Evolutionary conservation across 64 coral and sea anemone genomes (phyloP).

Genomic region (Pocillopora damicornis): DNA sequence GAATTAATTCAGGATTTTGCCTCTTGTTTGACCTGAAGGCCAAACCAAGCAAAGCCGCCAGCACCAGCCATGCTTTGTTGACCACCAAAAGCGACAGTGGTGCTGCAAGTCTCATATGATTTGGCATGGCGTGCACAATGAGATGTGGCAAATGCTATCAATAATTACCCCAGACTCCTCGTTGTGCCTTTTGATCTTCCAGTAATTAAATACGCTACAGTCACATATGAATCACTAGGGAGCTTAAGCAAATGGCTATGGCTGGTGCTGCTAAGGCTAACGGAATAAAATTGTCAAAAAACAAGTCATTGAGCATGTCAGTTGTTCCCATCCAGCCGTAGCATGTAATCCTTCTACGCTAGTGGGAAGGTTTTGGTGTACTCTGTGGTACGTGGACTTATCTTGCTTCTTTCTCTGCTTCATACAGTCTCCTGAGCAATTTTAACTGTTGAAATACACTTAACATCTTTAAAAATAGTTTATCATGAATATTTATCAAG

Average conservation of each 20-base stretch:
- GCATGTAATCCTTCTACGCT: no score
- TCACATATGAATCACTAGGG: background rate
- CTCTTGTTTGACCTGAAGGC: no score
- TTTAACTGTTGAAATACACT: conserved; percentile 27
- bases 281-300: background rate
- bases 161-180: no score
- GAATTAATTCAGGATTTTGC: no score
- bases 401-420: conserved; percentile 23
- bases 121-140: no score
- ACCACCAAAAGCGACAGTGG: no score
- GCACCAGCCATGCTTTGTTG: no score
- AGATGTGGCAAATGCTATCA: no score
- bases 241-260: background rate
- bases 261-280: background rate
- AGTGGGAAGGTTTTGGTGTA: background rate
- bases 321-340: background rate
- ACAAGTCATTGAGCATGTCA: background rate
- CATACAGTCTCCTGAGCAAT: conserved; percentile 30
- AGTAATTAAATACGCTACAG: no score
- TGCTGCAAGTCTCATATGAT: no score
- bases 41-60: no score
- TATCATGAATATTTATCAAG: conserved; percentile 13
- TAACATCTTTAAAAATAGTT: conserved; percentile 26
- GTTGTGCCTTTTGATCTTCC: no score
- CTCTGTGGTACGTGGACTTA: conserved; percentile 9